Evolutionary conservation across 2,113 vertebrate species (phyloP).

Genomic region (Lagopus muta): DNA sequence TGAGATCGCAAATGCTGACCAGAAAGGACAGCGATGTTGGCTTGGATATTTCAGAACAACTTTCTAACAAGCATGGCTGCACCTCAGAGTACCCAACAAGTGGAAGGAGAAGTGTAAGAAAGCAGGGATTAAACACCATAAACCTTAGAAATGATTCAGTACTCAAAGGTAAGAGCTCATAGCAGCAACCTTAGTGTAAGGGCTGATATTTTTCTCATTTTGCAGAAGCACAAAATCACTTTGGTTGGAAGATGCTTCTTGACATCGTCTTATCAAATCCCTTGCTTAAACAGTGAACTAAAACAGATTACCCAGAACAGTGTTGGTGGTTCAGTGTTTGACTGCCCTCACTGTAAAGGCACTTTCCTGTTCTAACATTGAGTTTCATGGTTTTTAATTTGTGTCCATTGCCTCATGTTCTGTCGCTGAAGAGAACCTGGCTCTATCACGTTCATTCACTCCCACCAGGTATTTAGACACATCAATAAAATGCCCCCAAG

Average conservation of each 20-base stretch:
- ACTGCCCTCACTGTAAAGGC: not conserved
- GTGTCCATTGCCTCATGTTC: not conserved
- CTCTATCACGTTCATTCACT: not conserved
- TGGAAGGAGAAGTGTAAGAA: slow-evolving; percentile 81
- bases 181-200: not conserved
- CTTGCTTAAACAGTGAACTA: not conserved
- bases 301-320: not conserved
- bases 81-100: slow-evolving; percentile 75
- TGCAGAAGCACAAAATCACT: not conserved
- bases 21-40: slow-evolving; percentile 34
- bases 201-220: not conserved
- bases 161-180: slow-evolving; percentile 70
- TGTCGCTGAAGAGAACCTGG: not conserved
- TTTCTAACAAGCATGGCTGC: not conserved
- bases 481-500: not conserved
- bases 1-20: not conserved
- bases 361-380: not conserved
- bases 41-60: slow-evolving; percentile 51
- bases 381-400: not conserved
- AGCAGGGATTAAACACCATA: not conserved
- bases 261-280: not conserved
- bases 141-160: not conserved
- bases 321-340: not conserved
- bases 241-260: not conserved
- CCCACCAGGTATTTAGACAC: not conserved